Conservation (phyloP, 2,797 vertebrate species). For the Pantherophis vulpinus region DNA sequence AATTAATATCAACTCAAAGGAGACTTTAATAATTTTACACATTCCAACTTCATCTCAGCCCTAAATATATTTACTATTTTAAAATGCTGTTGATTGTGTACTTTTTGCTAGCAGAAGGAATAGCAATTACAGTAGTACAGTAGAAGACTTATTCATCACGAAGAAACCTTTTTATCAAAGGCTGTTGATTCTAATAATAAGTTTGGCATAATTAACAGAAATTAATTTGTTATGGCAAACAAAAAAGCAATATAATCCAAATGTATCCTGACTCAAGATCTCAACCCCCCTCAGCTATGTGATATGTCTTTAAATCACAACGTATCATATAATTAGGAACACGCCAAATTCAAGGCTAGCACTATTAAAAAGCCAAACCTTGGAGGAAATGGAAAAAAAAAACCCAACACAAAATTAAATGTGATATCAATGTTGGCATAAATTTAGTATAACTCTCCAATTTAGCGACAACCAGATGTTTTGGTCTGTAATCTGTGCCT, state of each 20-base stretch:
- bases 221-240: background rate
- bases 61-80: background rate
- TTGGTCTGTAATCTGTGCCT: background rate
- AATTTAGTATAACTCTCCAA: background rate
- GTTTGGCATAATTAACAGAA: background rate
- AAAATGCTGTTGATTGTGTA: background rate
- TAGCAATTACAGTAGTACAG: background rate
- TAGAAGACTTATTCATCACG: background rate
- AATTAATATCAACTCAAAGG: background rate
- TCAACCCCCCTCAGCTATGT: background rate
- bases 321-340: background rate
- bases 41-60: background rate
- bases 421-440: background rate
- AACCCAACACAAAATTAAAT: background rate
- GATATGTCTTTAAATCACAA: background rate
- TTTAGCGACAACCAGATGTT: background rate
- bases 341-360: background rate
- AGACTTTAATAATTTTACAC: background rate
- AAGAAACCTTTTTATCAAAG: background rate
- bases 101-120: background rate
- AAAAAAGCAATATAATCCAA: background rate
- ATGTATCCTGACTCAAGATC: background rate
- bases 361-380: background rate
- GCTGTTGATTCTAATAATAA: background rate
- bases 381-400: background rate